phyloP scores from a whole-genome alignment of 2,888 invertebrate species.

The Xestia sexstrigata region DNA sequence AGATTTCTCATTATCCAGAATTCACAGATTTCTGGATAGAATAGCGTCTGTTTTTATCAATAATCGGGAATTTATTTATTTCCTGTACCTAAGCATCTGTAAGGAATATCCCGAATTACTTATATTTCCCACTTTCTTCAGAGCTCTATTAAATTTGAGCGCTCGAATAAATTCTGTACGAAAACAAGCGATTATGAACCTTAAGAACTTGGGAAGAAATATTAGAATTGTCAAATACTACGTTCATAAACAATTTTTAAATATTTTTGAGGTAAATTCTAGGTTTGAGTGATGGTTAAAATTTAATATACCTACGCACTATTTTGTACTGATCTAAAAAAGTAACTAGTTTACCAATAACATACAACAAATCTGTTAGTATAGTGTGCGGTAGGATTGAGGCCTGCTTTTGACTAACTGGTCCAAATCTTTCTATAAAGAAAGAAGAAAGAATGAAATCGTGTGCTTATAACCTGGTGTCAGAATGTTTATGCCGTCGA shows the following conservation, averaged over 20 bases:
- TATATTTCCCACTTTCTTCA: conserved; percentile 41
- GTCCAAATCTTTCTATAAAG: neutral
- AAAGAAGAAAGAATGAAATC: too few relatives aligned
- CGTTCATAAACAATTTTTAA: conserved; percentile 21
- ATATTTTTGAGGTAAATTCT: neutral
- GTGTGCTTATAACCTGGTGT: too few relatives aligned
- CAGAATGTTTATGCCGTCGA: too few relatives aligned
- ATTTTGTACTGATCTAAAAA: neutral
- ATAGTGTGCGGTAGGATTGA: neutral
- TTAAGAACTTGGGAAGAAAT: conserved; percentile 1
- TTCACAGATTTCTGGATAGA: neutral
- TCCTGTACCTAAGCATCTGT: conserved; percentile 20
- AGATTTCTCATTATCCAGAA: neutral
- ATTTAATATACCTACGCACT: neutral
- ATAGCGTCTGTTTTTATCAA: conserved; percentile 7
- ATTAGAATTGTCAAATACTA: conserved; percentile 11
- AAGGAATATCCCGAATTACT: conserved; percentile 40
- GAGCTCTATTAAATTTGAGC: conserved; percentile 60
- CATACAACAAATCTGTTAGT: neutral
- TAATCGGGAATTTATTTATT: conserved; percentile 31
- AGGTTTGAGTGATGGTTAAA: neutral
- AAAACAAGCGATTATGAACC: conserved; percentile 23
- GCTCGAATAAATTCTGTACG: conserved; percentile 52
- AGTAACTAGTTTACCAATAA: neutral
- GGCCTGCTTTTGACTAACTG: neutral